These are phyloP conservation scores for Campylomormyrus tamandua DNA, from an alignment of 2,113 vertebrate species.

Conservation along the genomic window DNA sequence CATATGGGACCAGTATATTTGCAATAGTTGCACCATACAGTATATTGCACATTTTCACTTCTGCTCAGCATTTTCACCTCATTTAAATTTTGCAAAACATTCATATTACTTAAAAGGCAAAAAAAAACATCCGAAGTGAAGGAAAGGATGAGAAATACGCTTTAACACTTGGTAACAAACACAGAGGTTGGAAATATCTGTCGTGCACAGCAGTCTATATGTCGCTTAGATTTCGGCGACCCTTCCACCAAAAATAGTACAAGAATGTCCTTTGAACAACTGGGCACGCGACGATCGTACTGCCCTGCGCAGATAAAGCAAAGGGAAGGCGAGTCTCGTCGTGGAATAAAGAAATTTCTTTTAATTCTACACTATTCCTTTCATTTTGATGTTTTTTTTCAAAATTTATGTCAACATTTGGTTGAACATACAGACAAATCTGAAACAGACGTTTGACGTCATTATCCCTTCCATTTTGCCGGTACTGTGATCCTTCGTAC, in stretches of 20 bases:
- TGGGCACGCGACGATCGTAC: neutral
- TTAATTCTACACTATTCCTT: neutral
- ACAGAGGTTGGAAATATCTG: neutral
- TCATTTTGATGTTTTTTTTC: neutral
- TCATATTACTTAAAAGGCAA: neutral
- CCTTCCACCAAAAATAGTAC: neutral
- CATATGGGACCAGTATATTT: neutral
- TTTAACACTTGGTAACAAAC: neutral
- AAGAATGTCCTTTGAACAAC: neutral
- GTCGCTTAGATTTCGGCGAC: neutral
- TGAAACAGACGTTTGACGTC: neutral
- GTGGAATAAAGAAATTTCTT: neutral
- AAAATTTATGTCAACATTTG: neutral
- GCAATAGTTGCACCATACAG: neutral
- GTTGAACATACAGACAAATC: neutral
- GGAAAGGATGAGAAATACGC: neutral
- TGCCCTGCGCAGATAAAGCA: neutral
- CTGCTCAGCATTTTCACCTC: neutral
- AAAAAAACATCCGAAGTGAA: neutral
- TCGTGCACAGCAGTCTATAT: neutral
- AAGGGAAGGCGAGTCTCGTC: neutral
- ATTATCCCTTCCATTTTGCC: neutral
- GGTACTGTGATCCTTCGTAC: neutral
- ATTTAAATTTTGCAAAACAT: neutral
- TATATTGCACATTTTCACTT: constrained; percentile 1